Percentiles rank a stretch among this genome's conserved stretches.
phyloP scores from a whole-genome alignment of 1,140 invertebrate species.

The Neodiprion lecontei region DNA sequence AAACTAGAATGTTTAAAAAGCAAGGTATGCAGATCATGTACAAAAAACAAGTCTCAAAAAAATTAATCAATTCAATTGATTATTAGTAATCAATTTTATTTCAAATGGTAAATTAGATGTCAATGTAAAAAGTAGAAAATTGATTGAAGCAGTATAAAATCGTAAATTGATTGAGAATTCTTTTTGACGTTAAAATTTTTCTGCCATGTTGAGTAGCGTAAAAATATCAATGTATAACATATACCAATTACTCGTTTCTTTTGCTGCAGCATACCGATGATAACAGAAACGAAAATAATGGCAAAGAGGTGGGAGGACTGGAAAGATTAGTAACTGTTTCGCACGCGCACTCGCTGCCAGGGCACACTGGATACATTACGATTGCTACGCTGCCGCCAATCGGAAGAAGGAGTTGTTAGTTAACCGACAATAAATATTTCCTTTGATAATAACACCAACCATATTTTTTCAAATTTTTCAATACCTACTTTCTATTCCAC shows the following conservation, averaged over 20 bases:
- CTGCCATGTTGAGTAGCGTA: too few relatives aligned
- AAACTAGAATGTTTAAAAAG: slow-evolving; percentile 72
- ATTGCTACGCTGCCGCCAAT: slow-evolving; percentile 83
- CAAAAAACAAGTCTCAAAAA: too few relatives aligned
- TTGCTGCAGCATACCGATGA: slow-evolving; percentile 18
- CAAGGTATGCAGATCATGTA: slow-evolving; percentile 56
- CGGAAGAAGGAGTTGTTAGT: slow-evolving; percentile 43
- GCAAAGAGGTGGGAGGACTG: slow-evolving; percentile 57
- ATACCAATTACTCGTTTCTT: slow-evolving; percentile 34
- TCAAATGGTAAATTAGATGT: background rate
- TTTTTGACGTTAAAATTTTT: background rate
- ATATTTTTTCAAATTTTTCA: background rate
- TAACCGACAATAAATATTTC: background rate
- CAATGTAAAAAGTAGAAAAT: slow-evolving; percentile 6
- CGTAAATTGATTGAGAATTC: slow-evolving; percentile 9
- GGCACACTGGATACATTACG: slow-evolving; percentile 94
- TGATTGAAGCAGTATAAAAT: background rate
- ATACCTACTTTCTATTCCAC: background rate
- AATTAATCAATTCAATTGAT: background rate
- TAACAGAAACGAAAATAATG: slow-evolving; percentile 49
- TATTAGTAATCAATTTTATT: slow-evolving; percentile 16
- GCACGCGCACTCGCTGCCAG: slow-evolving; percentile 75
- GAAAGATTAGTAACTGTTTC: slow-evolving; percentile 72
- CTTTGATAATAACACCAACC: background rate
- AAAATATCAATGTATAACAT: slow-evolving; percentile 17